Conservation (phyloP, 2,888 invertebrate species). For the Geophilus truncorum region DNA sequence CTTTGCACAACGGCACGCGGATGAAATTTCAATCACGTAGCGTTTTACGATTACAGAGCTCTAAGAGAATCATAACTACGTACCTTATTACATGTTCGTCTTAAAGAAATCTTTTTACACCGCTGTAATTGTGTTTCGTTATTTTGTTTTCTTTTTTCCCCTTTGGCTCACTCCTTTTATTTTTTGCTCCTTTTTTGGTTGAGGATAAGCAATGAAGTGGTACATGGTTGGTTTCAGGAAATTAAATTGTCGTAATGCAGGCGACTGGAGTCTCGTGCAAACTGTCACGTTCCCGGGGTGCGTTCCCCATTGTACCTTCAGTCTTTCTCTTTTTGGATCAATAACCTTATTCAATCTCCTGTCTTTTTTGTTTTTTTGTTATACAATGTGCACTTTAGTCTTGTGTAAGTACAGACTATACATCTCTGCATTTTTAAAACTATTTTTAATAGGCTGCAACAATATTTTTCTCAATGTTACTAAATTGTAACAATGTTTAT, state of each 20-base stretch:
- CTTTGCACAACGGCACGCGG: neutral
- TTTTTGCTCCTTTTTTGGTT: neutral
- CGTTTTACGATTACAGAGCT: neutral
- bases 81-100: conserved; percentile 2
- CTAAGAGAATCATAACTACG: conserved; percentile 10
- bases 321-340: conserved; percentile 10
- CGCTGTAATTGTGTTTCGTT: neutral
- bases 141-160: neutral
- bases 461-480: too few species aligned
- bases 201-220: neutral
- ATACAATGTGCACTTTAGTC: neutral
- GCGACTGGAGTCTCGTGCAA: neutral
- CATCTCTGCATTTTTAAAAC: too few species aligned
- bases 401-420: too few species aligned
- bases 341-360: conserved; percentile 3
- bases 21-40: conserved; percentile 5
- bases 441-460: too few species aligned
- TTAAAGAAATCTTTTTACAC: neutral
- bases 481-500: too few species aligned
- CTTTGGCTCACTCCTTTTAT: neutral
- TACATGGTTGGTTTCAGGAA: neutral
- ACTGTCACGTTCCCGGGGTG: neutral
- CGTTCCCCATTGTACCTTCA: neutral
- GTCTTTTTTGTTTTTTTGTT: neutral
- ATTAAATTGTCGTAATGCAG: conserved; percentile 16